phyloP scores from a whole-genome alignment of 2,113 vertebrate species.

The Tragelaphus scriptus region DNA sequence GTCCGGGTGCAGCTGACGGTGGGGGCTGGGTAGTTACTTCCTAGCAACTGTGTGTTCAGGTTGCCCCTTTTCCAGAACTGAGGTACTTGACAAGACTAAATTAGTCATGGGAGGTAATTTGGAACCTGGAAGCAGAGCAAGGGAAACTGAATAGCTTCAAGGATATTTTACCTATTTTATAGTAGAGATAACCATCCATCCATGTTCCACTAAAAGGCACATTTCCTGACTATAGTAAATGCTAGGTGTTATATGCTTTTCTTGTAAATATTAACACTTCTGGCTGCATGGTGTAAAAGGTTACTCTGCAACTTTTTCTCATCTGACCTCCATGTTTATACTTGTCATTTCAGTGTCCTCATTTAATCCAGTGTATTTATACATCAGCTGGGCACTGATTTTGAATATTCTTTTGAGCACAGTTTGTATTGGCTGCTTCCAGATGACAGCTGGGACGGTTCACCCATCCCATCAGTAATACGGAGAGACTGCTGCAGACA shows the following conservation, averaged over 20 bases:
- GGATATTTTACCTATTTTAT: background rate
- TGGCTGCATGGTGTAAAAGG: background rate
- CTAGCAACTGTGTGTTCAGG: background rate
- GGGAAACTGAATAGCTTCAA: background rate
- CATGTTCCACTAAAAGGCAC: background rate
- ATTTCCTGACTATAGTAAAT: background rate
- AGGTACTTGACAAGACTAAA: background rate
- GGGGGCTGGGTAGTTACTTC: background rate
- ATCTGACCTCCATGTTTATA: constrained; percentile 4
- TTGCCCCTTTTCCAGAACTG: background rate
- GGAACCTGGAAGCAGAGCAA: constrained; percentile 14
- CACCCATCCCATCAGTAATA: background rate
- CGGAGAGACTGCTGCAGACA: background rate
- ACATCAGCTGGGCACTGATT: background rate
- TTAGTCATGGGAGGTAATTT: background rate
- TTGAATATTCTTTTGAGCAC: background rate
- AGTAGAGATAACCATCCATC: background rate
- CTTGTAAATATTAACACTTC: background rate
- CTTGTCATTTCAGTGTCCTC: background rate
- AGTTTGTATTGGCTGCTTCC: background rate
- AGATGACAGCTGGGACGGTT: background rate
- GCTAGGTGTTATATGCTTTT: background rate
- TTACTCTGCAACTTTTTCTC: background rate
- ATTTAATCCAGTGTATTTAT: background rate
- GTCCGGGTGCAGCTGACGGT: background rate